These are phyloP conservation scores for Hirundichthys speculiger DNA, from an alignment of 2,113 vertebrate species.

Conservation along the genomic window DNA sequence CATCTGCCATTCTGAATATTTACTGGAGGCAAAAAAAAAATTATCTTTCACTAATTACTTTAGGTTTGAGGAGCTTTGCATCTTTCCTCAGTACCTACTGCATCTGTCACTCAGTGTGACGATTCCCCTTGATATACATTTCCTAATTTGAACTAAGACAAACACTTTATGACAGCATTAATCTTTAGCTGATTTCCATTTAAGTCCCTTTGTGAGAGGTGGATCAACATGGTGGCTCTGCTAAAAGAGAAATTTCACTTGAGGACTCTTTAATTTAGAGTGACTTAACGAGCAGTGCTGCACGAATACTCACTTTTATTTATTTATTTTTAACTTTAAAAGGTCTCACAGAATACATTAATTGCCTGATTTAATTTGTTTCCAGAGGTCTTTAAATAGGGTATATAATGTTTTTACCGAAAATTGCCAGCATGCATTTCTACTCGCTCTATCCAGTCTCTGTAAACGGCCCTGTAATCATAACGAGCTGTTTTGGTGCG, in stretches of 20 bases:
- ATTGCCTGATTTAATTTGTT: too few relatives aligned
- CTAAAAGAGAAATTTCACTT: conserved; percentile 37
- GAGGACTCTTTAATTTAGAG: conserved; percentile 43
- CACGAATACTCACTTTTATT: not conserved
- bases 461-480: too few relatives aligned
- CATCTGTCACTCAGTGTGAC: conserved; percentile 22
- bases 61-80: conserved; percentile 24
- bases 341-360: not conserved
- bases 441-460: too few relatives aligned
- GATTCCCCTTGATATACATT: conserved; percentile 26
- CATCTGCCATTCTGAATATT: conserved; percentile 43
- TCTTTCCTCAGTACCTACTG: conserved; percentile 11
- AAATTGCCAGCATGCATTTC: too few relatives aligned
- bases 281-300: conserved; percentile 10
- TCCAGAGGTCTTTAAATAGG: too few relatives aligned
- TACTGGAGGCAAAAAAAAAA: conserved; percentile 14
- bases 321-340: not conserved
- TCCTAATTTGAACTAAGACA: conserved; percentile 54
- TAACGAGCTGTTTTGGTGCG: too few relatives aligned
- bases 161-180: conserved; percentile 58
- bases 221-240: conserved; percentile 46
- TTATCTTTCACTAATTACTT: conserved; percentile 27
- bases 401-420: too few relatives aligned
- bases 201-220: conserved; percentile 43
- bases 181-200: conserved; percentile 65